A percentile compares a stretch with the other conserved stretches of the same genome.
Conservation (phyloP, 2,888 invertebrate genomes). For the Aspidiotus rigidus region DNA sequence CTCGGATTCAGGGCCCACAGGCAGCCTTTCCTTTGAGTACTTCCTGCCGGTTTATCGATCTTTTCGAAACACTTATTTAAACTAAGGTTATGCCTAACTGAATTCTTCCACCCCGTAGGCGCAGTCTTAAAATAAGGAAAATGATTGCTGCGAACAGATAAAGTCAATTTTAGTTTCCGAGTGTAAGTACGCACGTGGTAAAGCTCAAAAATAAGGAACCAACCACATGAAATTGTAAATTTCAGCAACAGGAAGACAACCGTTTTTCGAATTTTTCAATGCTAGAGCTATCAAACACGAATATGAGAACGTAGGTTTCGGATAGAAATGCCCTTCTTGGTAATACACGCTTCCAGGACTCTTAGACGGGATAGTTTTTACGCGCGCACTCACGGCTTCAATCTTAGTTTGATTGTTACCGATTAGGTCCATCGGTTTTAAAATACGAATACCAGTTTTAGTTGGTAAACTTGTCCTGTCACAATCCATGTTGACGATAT, state of each 20-base stretch:
- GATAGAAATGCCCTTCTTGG: conserved; percentile 48
- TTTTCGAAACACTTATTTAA: conserved; percentile 98
- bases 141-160: conserved; percentile 65
- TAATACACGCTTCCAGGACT: conserved; percentile 13
- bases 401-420: conserved; percentile 14
- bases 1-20: conserved; percentile 95
- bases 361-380: not conserved
- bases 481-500: not conserved
- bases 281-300: conserved; percentile 97
- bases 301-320: conserved; percentile 96
- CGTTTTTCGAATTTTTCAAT: conserved; percentile 86
- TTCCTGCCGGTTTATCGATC: conserved; percentile 82
- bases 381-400: not conserved
- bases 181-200: not conserved
- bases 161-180: not conserved
- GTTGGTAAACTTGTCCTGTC: not conserved
- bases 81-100: conserved; percentile 92
- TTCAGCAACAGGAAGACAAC: conserved; percentile 92
- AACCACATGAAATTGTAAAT: conserved; percentile 98
- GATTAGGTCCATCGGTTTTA: conserved; percentile 19
- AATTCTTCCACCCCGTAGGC: conserved; percentile 98
- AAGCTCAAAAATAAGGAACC: conserved; percentile 43
- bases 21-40: conserved; percentile 58
- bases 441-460: conserved; percentile 17
- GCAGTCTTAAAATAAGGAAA: conserved; percentile 98